A percentile compares a stretch with the other conserved stretches of the same genome.
Evolutionary conservation across 2,888 invertebrate genomes (phyloP).

Genomic region (Lacanobia oleracea): DNA sequence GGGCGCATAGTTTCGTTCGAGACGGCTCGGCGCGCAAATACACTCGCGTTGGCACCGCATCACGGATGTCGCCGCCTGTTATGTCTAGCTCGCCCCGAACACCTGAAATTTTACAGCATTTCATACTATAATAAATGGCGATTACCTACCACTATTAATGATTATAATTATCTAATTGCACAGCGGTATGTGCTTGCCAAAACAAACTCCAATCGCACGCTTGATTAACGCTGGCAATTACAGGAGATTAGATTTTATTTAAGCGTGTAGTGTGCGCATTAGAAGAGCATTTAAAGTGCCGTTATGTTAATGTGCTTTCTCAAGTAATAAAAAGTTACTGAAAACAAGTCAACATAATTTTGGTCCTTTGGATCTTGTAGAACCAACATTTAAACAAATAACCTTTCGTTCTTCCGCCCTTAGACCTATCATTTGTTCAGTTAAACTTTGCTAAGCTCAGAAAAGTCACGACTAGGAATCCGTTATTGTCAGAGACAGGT

Average conservation of each 20-base stretch:
- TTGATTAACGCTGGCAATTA: conserved; percentile 43
- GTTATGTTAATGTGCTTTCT: conserved; percentile 10
- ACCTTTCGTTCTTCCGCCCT: background rate
- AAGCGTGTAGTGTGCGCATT: conserved; percentile 7
- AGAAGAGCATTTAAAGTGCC: conserved; percentile 1
- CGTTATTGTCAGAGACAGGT: conserved; percentile 42
- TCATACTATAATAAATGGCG: conserved; percentile 44
- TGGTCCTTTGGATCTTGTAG: background rate
- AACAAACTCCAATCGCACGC: conserved; percentile 43
- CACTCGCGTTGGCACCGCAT: conserved; percentile 69
- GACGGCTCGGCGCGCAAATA: conserved; percentile 80
- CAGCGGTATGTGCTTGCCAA: conserved; percentile 45
- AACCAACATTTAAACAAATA: background rate
- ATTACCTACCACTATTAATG: conserved; percentile 45
- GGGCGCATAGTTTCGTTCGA: conserved; percentile 68
- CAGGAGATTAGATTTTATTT: conserved; percentile 24
- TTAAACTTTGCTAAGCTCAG: conserved; percentile 28
- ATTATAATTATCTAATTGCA: conserved; percentile 55
- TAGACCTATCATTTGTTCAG: conserved; percentile 21
- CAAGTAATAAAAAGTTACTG: background rate
- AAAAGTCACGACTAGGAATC: conserved; percentile 47
- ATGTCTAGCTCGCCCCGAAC: conserved; percentile 60
- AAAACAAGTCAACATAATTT: no score
- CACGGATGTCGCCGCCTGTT: conserved; percentile 69
- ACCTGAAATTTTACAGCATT: conserved; percentile 63